A percentile compares a stretch with the other conserved stretches of the same genome.
Evolutionary conservation across 2,113 vertebrate species (phyloP).

Genomic region (Aldabrachelys gigantea): DNA sequence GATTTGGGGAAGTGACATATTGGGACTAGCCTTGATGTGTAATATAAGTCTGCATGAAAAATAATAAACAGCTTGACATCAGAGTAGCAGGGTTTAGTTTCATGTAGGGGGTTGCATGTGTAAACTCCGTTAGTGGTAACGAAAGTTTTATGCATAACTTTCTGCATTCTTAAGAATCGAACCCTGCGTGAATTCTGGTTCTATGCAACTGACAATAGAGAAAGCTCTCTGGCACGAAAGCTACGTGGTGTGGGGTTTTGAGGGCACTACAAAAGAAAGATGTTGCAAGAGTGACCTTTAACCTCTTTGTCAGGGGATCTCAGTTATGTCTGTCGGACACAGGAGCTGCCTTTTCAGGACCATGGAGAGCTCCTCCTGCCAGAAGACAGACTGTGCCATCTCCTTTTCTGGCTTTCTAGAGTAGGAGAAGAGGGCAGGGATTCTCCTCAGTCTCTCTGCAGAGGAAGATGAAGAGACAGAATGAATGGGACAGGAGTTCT

Average conservation of each 20-base stretch:
- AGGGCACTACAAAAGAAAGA: background rate
- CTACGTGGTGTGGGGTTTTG: rapidly evolving
- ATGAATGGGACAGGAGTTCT: background rate
- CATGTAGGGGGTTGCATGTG: background rate
- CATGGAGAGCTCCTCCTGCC: background rate
- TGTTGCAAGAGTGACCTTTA: background rate
- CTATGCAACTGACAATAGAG: rapidly evolving
- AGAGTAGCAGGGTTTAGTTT: background rate
- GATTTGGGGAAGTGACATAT: background rate
- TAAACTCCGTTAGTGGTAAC: background rate
- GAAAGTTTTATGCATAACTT: background rate
- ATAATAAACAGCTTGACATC: background rate
- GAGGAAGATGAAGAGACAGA: rapidly evolving
- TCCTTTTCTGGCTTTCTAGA: background rate
- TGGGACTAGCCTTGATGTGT: rapidly evolving
- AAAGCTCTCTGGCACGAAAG: rapidly evolving
- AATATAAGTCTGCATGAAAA: background rate
- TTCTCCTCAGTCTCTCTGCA: rapidly evolving
- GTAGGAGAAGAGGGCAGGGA: background rate
- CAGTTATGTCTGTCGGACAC: rapidly evolving
- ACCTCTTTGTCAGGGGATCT: background rate
- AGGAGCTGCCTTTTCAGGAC: rapidly evolving
- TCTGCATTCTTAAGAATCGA: rapidly evolving
- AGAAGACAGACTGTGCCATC: too few relatives aligned
- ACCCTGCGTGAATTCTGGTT: background rate